Base-by-base conservation (phyloP, 2,113 vertebrate genomes). In the Spizaetus ornatus region DNA sequence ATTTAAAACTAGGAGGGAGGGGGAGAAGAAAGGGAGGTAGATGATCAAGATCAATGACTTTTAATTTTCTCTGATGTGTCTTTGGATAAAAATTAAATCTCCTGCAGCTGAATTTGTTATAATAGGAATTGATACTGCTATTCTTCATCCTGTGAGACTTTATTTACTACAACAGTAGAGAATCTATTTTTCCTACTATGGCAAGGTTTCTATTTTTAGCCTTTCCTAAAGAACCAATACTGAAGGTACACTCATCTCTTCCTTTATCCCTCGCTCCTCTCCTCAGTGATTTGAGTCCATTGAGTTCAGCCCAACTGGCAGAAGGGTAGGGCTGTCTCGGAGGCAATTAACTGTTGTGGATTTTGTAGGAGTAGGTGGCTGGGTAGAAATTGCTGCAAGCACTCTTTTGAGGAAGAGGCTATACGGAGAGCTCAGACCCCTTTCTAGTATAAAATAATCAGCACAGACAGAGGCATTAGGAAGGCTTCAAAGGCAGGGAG, bases 61-160 rank as follows among this genome's bases (percentile, higher is more conserved):
- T 95, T 96, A 84, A 96, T 97, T 97, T 97, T 93, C 96, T 90
- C 63, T 92, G 71, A 85, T 94, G 55, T 70, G 85, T 77, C 80
- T 93, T 94, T 59, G 61, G 88, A 81, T 94, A 93, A 96, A 96
- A 97, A 95, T 81, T 78, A 90, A 77, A 74, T 83, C 69, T 86
- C 38, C 72, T 67, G 63, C 47, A 80, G 72, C 59, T 40, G 82
- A 80, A 77, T 88, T 74, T 90, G 72, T 67, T 97, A 83, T 90
- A 94, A 86, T 59, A 97, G 86, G 93, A 93, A 84, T 90, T 85
- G 79, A 83, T 94, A 74, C 36, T 90, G 74, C 82, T 90, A 18
- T 82, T 93, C 48, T 58, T 93, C 71, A 74, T 94, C 76, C 82
- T 74, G 26, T 23, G 59, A 78, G 83, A 67, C 21, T 88, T 93